Base-by-base conservation (phyloP, 1,140 invertebrate species). In the Trichonephila clavipes region DNA sequence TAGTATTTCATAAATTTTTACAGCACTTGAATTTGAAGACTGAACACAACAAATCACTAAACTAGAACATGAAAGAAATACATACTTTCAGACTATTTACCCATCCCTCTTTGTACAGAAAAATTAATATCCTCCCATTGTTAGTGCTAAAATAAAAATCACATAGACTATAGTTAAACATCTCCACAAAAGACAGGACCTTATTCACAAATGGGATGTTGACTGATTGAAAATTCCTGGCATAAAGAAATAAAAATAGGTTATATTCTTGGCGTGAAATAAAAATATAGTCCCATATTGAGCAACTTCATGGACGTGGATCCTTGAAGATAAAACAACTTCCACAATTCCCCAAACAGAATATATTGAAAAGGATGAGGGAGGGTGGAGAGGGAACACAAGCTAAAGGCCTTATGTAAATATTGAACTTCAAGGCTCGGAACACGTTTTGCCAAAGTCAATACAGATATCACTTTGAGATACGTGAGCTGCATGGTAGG, bases 391-490 rank as follows among this genome's bases (percentile, higher is more conserved):
- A 18, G 14, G 72, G 72, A 34, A 77, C 51, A 28, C 0, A 28
- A 19, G 62, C 72, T 58, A 92, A 83, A 83, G 90, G 83, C 83
- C 82, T 86, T 92, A 92, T 92, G 90, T 92, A 92, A 92, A 92
- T 92, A 92, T 92, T 92, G 90, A 92, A 92, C 82, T 87, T 92
- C 62, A n/a, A 64, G n/a, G 82, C 83, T 62, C 90, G 1, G n/a
- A 87, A 92, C 90, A 92, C 90, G 90, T 92, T 87, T 72, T 59
- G 61, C 21, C 83, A 92, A 92, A 92, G 90, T 92, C 90, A 92
- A 92, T 92, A 92, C 90, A 69, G 90, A 92, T 92, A 92, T 92
- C 90, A 92, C 90, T 92, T 92, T 87, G 90, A 24, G 61, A 92
- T 58, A 92, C 90, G 90, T 92, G 90, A 92, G 90, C 19, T 40